A percentile compares a stretch with the other conserved stretches of the same genome.
phyloP scores from a whole-genome alignment of 2,797 vertebrate genomes.

The Manis crassicaudata region DNA sequence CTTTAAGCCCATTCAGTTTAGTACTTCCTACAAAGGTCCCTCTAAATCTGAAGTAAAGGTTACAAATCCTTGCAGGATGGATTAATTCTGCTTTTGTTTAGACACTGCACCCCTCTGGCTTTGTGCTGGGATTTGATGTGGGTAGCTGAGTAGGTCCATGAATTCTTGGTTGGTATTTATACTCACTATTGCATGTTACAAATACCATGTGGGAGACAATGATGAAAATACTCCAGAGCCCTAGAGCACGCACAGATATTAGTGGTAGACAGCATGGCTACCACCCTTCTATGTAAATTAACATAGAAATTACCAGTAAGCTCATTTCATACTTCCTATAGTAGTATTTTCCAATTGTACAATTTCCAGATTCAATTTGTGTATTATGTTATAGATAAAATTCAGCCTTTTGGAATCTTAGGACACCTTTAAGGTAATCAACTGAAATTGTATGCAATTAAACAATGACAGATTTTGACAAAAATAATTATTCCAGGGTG shows the following conservation, averaged over 20 bases:
- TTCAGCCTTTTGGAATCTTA: slow-evolving; percentile 7
- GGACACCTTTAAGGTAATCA: background rate
- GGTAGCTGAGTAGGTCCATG: background rate
- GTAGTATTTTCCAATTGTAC: background rate
- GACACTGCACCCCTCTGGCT: background rate
- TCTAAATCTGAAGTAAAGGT: background rate
- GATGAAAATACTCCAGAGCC: background rate
- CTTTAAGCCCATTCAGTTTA: background rate
- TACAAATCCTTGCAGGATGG: background rate
- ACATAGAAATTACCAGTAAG: background rate
- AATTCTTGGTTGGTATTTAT: background rate
- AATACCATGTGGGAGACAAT: background rate
- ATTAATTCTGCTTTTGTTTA: background rate
- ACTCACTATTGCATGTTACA: background rate
- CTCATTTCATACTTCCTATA: background rate
- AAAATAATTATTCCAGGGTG: slow-evolving; percentile 43
- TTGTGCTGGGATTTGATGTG: background rate
- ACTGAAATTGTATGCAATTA: background rate
- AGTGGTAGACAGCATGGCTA: background rate
- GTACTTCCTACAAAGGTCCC: background rate
- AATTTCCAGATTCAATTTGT: background rate
- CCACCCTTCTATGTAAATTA: background rate
- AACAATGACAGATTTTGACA: background rate
- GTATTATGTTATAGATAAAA: background rate
- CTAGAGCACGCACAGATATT: background rate